These are phyloP conservation scores for Xanthia icteritia DNA, from an alignment of 2,888 invertebrate species.

Conservation along the genomic window DNA sequence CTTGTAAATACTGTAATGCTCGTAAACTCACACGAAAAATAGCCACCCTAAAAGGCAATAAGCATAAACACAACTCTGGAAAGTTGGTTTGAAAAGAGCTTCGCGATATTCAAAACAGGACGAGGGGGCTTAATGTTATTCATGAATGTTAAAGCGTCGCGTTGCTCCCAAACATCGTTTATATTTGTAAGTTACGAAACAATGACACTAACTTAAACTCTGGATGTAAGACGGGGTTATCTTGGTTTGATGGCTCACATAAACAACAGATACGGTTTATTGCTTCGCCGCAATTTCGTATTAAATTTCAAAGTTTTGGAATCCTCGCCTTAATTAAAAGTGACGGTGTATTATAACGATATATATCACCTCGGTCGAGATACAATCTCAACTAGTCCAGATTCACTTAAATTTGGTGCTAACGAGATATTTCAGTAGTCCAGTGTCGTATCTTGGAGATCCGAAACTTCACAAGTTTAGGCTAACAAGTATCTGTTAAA, in stretches of 20 bases:
- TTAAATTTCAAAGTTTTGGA: constrained; percentile 82
- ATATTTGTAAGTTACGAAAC: constrained; percentile 88
- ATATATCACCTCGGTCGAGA: constrained; percentile 75
- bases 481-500: constrained; percentile 82
- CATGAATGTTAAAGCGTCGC: constrained; percentile 87
- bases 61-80: constrained; percentile 81
- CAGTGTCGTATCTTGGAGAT: constrained; percentile 73
- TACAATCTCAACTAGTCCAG: constrained; percentile 76
- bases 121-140: constrained; percentile 86
- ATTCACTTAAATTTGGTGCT: constrained; percentile 80
- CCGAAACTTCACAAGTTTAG: constrained; percentile 79
- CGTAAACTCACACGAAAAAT: constrained; percentile 71
- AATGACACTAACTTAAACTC: constrained; percentile 88
- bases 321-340: constrained; percentile 77
- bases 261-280: constrained; percentile 86
- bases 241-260: constrained; percentile 85
- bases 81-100: constrained; percentile 75
- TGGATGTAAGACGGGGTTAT: constrained; percentile 86
- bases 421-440: constrained; percentile 75
- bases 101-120: constrained; percentile 83
- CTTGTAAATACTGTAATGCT: constrained; percentile 78
- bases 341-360: constrained; percentile 73
- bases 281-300: constrained; percentile 78
- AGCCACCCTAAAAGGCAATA: constrained; percentile 81
- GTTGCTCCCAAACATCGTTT: constrained; percentile 87